These are phyloP conservation scores for Gracilinanus agilis DNA, from an alignment of 2,113 vertebrate species.

Conservation along the genomic window DNA sequence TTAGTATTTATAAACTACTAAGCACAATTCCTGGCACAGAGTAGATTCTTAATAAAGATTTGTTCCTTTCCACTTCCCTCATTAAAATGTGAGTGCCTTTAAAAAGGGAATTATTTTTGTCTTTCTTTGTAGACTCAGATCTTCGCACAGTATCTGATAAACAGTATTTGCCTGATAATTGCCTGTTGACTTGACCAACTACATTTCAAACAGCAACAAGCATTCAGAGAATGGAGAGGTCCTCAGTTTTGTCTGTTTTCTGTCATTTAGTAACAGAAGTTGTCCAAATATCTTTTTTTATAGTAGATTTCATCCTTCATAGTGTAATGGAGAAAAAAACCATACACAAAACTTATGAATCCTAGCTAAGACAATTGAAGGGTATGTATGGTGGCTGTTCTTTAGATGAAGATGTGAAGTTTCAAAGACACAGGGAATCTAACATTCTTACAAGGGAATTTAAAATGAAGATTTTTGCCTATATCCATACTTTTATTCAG, in stretches of 20 bases:
- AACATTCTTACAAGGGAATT: neutral
- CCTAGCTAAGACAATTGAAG: neutral
- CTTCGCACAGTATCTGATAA: neutral
- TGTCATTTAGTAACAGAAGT: neutral
- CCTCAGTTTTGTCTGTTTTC: no score
- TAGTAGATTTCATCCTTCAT: neutral
- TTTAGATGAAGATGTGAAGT: neutral
- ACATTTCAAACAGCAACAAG: slow-evolving; percentile 21
- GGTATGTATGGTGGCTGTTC: neutral
- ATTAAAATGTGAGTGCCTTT: neutral
- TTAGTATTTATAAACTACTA: neutral
- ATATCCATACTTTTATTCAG: neutral
- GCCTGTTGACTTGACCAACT: neutral
- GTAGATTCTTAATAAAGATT: neutral
- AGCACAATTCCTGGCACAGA: neutral
- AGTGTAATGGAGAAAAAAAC: no score
- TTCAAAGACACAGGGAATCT: neutral
- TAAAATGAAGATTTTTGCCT: neutral
- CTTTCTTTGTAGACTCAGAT: neutral
- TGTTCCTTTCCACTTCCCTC: neutral
- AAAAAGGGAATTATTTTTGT: neutral
- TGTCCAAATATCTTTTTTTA: neutral
- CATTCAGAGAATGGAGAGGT: neutral
- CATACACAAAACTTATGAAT: neutral
- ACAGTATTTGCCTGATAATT: neutral